phyloP scores from a whole-genome alignment of 1,140 invertebrate species.

The Pararge aegeria region DNA sequence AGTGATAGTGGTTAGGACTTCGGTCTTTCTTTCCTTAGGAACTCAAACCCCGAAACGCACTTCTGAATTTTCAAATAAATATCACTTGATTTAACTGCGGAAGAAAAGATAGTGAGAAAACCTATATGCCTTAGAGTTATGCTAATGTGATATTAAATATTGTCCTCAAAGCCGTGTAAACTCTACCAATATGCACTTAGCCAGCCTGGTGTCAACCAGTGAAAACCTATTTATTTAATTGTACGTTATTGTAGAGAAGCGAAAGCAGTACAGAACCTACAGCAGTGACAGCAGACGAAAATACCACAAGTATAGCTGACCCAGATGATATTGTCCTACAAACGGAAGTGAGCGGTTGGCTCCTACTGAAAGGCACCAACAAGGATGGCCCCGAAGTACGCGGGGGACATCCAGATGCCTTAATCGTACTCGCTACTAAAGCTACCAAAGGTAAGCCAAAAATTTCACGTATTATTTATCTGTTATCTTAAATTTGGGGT shows the following conservation, averaged over 20 bases:
- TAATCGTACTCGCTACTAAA: conserved; percentile 96
- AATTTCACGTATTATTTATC: not conserved
- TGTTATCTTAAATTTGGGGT: not conserved
- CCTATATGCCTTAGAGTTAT: too few relatives aligned
- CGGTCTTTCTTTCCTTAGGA: too few relatives aligned
- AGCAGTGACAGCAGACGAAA: conserved; percentile 23
- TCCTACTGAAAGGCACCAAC: conserved; percentile 86
- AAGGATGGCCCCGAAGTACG: conserved; percentile 94
- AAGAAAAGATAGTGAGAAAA: too few relatives aligned
- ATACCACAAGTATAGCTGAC: conserved; percentile 30
- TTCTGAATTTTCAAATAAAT: too few relatives aligned
- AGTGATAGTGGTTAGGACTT: too few relatives aligned
- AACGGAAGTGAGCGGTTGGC: conserved; percentile 88
- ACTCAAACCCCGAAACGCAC: too few relatives aligned
- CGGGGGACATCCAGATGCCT: conserved; percentile 93
- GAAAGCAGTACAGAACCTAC: conserved; percentile 49
- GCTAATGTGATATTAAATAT: too few relatives aligned
- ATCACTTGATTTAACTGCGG: too few relatives aligned
- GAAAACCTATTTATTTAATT: too few relatives aligned
- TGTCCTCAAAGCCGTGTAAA: too few relatives aligned
- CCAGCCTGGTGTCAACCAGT: too few relatives aligned
- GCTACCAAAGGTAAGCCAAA: conserved; percentile 86
- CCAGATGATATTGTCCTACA: conserved; percentile 79
- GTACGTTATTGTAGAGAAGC: conserved; percentile 49
- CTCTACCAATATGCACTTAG: too few relatives aligned